A percentile compares a stretch with the other conserved stretches of the same genome.
Evolutionary conservation across 2,888 invertebrate species (phyloP).

Genomic region (Cataglyphis livida): DNA sequence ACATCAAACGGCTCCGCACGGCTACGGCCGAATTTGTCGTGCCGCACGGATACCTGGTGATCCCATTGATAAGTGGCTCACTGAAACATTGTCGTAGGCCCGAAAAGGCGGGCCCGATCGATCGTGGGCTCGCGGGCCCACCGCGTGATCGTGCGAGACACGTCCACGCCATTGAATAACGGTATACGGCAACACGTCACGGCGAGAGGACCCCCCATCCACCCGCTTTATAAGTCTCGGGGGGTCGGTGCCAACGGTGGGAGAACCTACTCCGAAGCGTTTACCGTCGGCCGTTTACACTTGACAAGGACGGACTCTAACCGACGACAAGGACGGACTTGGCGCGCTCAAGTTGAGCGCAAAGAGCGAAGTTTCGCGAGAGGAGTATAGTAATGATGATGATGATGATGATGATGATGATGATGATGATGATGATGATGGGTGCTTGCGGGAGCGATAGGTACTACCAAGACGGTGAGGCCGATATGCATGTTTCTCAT

Average conservation of each 20-base stretch:
- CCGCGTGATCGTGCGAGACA: slow-evolving; percentile 18
- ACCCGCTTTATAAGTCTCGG: slow-evolving; percentile 29
- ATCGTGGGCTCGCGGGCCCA: slow-evolving; percentile 20
- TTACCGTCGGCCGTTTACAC: slow-evolving; percentile 59
- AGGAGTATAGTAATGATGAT: slow-evolving; percentile 33
- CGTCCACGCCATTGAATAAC: slow-evolving; percentile 83
- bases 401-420: slow-evolving; percentile 18
- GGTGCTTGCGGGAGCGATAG: slow-evolving; percentile 17
- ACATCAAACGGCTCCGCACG: slow-evolving; percentile 53
- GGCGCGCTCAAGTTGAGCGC: not conserved
- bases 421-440: not conserved
- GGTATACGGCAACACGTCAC: slow-evolving; percentile 82
- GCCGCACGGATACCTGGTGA: slow-evolving; percentile 79
- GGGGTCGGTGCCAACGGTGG: slow-evolving; percentile 37
- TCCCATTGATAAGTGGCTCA: slow-evolving; percentile 84
- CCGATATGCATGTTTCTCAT: slow-evolving; percentile 80
- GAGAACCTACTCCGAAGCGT: slow-evolving; percentile 61
- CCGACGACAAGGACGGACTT: slow-evolving; percentile 74
- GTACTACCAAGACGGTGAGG: slow-evolving; percentile 39
- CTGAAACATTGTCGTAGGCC: slow-evolving; percentile 81
- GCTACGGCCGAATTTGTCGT: slow-evolving; percentile 78
- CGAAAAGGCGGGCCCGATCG: slow-evolving; percentile 69
- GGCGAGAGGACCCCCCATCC: slow-evolving; percentile 72
- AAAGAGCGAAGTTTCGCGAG: not conserved
- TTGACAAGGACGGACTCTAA: slow-evolving; percentile 74